These are phyloP conservation scores for Acrocephalus scirpaceus DNA, from an alignment of 2,797 vertebrate genomes.

Conservation along the genomic window DNA sequence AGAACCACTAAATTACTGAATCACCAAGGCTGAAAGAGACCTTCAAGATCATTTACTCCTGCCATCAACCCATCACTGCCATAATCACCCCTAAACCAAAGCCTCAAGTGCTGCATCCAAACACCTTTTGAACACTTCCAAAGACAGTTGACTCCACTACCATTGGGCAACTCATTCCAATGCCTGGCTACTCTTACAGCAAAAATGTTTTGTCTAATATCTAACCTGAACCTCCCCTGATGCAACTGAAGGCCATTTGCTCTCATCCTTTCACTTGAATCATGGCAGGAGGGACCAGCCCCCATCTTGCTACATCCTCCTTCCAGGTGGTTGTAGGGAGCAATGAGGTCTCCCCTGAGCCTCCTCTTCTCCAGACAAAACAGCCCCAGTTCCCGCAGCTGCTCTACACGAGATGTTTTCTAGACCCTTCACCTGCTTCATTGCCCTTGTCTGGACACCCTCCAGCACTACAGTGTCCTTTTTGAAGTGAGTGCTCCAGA, in stretches of 20 bases:
- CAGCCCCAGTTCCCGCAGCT: neutral
- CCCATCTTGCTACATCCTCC: neutral
- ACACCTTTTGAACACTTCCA: neutral
- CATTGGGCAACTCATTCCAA: neutral
- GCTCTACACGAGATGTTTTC: neutral
- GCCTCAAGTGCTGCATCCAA: neutral
- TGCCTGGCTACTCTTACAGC: neutral
- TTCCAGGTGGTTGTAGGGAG: neutral
- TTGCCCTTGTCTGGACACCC: neutral
- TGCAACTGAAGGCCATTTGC: neutral
- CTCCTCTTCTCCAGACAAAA: neutral
- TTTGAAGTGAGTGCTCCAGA: neutral
- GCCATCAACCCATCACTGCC: neutral
- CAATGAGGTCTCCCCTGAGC: rapidly evolving
- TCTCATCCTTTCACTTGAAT: neutral
- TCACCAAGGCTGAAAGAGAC: neutral
- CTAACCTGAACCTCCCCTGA: neutral
- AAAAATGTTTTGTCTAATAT: rapidly evolving
- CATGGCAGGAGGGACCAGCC: neutral
- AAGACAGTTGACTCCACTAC: neutral
- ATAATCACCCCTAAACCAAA: neutral
- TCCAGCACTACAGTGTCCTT: neutral
- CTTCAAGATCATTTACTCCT: neutral
- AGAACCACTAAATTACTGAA: neutral
- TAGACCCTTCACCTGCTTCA: neutral